phyloP scores from a whole-genome alignment of 2,113 vertebrate genomes.

The Erinaceus europaeus region DNA sequence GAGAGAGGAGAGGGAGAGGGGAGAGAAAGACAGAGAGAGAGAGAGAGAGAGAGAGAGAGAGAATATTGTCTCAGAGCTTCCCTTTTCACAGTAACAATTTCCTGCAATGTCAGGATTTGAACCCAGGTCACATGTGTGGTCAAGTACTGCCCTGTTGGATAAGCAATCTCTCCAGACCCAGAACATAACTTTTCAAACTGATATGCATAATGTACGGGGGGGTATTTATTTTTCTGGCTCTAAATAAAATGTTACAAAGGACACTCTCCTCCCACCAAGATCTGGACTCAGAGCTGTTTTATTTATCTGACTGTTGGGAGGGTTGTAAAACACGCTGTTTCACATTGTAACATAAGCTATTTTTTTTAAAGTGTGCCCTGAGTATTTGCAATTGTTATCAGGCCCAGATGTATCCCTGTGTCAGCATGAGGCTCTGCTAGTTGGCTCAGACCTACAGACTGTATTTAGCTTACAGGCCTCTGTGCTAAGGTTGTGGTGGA shows the following conservation, averaged over 20 bases:
- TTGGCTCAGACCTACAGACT: conserved; percentile 80
- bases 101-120: no score
- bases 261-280: neutral
- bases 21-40: no score
- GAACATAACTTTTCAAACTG: no score
- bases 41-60: no score
- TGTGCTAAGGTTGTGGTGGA: conserved; percentile 74
- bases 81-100: no score
- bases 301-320: conserved; percentile 81
- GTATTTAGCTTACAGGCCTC: conserved; percentile 82
- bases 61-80: no score
- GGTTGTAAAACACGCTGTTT: conserved; percentile 82
- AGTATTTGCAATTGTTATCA: conserved; percentile 86
- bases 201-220: conserved; percentile 42
- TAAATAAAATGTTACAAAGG: conserved; percentile 77
- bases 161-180: no score
- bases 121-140: no score
- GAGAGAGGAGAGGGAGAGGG: no score
- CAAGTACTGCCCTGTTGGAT: no score
- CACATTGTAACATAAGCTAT: conserved; percentile 83
- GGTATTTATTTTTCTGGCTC: conserved; percentile 73
- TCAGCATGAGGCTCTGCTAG: conserved; percentile 76
- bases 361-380: conserved; percentile 81
- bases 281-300: conserved; percentile 74
- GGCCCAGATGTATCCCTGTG: conserved; percentile 84